A percentile compares a stretch with the other conserved stretches of the same genome.
Evolutionary conservation across 37 sponge, comb jelly and placozoan genomes (phyloP).

Genomic region (Chondrosia reniformis): DNA sequence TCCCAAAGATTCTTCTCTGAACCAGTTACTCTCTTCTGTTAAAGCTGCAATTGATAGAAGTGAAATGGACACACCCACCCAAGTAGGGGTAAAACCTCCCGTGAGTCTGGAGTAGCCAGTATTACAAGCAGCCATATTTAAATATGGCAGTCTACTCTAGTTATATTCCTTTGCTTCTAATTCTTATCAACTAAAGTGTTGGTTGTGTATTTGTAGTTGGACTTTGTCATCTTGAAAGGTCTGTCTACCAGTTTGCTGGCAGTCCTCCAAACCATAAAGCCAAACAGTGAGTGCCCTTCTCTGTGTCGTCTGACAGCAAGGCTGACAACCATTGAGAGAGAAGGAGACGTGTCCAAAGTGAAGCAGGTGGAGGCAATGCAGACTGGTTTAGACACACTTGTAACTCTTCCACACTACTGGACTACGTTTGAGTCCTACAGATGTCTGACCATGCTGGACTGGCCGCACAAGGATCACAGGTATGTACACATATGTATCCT

Average conservation of each 20-base stretch:
- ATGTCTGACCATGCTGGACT: neutral
- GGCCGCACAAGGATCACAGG: conserved; percentile 19
- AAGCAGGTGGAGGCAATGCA: neutral
- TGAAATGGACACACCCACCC: too few species aligned
- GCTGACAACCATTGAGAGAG: neutral
- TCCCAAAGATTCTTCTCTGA: too few species aligned
- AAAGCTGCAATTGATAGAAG: too few species aligned
- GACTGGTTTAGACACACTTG: neutral
- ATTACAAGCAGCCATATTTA: too few species aligned
- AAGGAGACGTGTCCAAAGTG: conserved; percentile 1
- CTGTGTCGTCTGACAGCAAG: neutral
- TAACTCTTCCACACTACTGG: neutral
- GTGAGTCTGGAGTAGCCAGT: too few species aligned
- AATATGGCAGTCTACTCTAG: too few species aligned
- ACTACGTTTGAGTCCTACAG: neutral
- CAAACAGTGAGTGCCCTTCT: neutral
- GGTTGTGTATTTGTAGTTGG: neutral
- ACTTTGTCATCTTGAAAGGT: neutral
- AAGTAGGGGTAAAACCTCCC: too few species aligned
- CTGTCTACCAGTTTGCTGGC: neutral
- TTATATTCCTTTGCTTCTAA: too few species aligned
- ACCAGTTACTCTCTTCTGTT: too few species aligned
- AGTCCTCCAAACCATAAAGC: neutral
- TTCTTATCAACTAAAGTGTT: too few species aligned
- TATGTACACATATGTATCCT: neutral